phyloP scores from a whole-genome alignment of 1,140 invertebrate genomes.

The Leptinotarsa lineolata region DNA sequence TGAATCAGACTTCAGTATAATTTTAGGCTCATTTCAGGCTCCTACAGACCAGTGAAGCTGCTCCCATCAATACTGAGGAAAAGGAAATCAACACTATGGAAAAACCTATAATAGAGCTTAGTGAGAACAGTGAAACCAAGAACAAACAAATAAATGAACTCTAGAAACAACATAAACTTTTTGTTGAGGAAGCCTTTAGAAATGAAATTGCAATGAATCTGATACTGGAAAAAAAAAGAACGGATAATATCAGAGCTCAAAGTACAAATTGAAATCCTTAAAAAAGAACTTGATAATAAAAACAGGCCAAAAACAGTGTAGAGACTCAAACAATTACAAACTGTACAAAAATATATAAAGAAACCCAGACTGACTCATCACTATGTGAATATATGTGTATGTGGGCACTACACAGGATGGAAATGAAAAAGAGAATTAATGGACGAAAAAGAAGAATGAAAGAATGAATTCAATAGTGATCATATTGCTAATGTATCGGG shows the following conservation, averaged over 20 bases:
- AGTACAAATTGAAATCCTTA: conserved; percentile 12
- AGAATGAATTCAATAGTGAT: too few relatives aligned
- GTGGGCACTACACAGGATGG: background rate
- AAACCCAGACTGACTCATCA: background rate
- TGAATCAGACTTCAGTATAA: too few relatives aligned
- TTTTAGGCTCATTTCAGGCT: too few relatives aligned
- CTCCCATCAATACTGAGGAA: background rate
- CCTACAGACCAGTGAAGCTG: conserved; percentile 4
- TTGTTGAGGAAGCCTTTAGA: conserved; percentile 6
- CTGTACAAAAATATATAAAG: background rate
- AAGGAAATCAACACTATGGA: background rate
- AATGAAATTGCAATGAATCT: background rate
- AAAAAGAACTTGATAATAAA: conserved; percentile 8
- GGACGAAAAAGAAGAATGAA: background rate
- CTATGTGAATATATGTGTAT: background rate
- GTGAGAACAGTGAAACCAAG: background rate
- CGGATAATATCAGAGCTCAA: background rate
- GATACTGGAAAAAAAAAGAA: too few relatives aligned
- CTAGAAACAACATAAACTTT: conserved; percentile 6
- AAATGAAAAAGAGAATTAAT: background rate
- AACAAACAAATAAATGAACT: conserved; percentile 8
- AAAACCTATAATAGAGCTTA: background rate
- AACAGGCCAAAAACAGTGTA: conserved; percentile 13
- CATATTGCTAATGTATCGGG: too few relatives aligned
- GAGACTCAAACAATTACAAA: background rate